Evolutionary conservation across 2,113 vertebrate species (phyloP).

Genomic region (Rostratula benghalensis): DNA sequence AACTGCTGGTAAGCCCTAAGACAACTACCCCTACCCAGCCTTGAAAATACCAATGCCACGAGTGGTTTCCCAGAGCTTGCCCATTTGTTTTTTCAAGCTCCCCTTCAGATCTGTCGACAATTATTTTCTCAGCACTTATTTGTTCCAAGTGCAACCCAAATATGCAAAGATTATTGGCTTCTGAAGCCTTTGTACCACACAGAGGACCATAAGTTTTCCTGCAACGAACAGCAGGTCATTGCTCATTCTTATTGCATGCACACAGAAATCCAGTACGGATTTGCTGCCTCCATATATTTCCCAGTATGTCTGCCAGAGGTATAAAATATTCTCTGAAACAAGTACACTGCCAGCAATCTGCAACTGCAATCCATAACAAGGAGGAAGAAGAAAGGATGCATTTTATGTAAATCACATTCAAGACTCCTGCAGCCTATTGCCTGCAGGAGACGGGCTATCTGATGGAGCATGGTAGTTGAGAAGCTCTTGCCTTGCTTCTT

Average conservation of each 20-base stretch:
- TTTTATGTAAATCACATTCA: not conserved
- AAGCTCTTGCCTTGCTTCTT: not conserved
- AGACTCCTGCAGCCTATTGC: not conserved
- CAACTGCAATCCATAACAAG: not conserved
- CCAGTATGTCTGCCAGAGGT: not conserved
- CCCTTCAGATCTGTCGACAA: not conserved
- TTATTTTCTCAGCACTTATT: not conserved
- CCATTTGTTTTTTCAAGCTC: not conserved
- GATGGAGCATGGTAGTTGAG: not conserved
- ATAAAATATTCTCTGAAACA: not conserved
- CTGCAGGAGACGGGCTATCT: not conserved
- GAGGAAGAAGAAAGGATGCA: not conserved
- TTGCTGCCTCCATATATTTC: conserved; percentile 1
- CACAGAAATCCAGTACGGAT: not conserved
- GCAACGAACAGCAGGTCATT: not conserved
- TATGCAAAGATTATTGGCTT: not conserved
- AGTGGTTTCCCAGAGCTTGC: not conserved
- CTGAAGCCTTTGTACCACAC: not conserved
- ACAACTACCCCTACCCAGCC: not conserved
- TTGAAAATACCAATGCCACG: rapidly evolving
- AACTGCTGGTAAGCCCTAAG: not conserved
- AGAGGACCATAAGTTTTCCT: not conserved
- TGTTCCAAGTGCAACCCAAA: not conserved
- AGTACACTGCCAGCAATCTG: not conserved
- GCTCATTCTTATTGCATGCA: not conserved